Evolutionary conservation across 1,140 invertebrate genomes (phyloP).

Genomic region (Melipona quadrifasciata): DNA sequence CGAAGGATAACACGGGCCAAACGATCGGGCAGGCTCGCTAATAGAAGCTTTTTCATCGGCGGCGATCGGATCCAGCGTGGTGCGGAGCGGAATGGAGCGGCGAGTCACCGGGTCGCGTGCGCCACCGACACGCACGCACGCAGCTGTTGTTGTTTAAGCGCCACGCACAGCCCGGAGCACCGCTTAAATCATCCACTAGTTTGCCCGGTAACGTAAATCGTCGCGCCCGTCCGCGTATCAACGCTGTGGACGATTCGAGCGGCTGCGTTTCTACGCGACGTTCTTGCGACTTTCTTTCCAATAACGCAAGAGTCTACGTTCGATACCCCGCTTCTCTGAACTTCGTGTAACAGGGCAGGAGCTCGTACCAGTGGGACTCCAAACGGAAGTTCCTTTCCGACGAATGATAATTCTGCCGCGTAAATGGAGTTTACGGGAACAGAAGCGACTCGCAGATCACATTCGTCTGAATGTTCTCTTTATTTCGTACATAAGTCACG

Average conservation of each 20-base stretch:
- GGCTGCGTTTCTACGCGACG: too few species aligned
- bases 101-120: background rate
- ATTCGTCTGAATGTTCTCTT: too few species aligned
- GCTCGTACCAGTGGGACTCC: too few species aligned
- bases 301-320: too few species aligned
- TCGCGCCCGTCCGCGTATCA: constrained; percentile 57
- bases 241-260: constrained; percentile 12
- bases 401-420: too few species aligned
- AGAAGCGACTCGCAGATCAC: too few species aligned
- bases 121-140: constrained; percentile 10
- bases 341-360: too few species aligned
- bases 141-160: constrained; percentile 62
- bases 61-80: background rate
- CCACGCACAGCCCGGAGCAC: background rate
- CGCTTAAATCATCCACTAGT: constrained; percentile 61
- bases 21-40: constrained; percentile 36
- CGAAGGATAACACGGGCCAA: constrained; percentile 63
- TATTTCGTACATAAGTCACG: too few species aligned
- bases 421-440: too few species aligned
- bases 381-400: too few species aligned
- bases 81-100: too few species aligned
- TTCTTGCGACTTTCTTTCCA: background rate
- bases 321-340: too few species aligned
- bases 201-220: constrained; percentile 60
- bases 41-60: constrained; percentile 18